A percentile compares a stretch with the other conserved stretches of the same genome.
Evolutionary conservation across 2,797 vertebrate species (phyloP).

Genomic region (Sebastes vulpes): DNA sequence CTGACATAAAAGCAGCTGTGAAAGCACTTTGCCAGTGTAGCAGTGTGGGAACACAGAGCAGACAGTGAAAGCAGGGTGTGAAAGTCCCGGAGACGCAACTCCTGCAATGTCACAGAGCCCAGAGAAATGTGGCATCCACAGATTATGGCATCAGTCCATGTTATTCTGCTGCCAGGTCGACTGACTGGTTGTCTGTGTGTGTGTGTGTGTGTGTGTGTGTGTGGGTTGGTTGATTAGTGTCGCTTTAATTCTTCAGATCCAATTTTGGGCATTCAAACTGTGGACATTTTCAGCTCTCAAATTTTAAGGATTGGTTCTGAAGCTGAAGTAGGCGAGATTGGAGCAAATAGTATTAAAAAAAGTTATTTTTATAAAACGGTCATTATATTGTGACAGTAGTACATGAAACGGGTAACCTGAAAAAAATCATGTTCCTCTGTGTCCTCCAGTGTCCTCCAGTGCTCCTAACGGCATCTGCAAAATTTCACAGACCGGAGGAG

Average conservation of each 20-base stretch:
- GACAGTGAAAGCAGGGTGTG: slow-evolving; percentile 45
- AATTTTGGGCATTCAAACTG: neutral
- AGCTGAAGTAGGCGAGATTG: neutral
- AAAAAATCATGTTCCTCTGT: too few relatives aligned
- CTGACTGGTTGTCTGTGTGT: neutral
- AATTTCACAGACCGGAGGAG: too few relatives aligned
- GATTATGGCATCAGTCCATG: slow-evolving; percentile 70
- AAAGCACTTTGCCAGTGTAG: neutral
- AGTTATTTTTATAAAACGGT: too few relatives aligned
- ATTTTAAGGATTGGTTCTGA: neutral
- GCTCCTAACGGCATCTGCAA: too few relatives aligned
- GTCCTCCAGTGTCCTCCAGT: too few relatives aligned
- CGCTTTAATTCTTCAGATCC: neutral
- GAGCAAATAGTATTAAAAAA: too few relatives aligned
- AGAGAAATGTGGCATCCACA: slow-evolving; percentile 79
- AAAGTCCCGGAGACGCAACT: slow-evolving; percentile 47
- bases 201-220: neutral
- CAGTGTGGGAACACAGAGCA: slow-evolving; percentile 32
- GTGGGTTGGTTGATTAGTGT: neutral
- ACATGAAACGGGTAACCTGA: too few relatives aligned
- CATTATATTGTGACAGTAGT: too few relatives aligned
- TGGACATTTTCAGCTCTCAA: neutral
- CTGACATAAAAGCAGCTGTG: neutral
- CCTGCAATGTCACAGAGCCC: slow-evolving; percentile 70
- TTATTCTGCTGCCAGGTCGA: slow-evolving; percentile 14